Conservation (phyloP, 2,113 vertebrate genomes). For the Lycocorax pyrrhopterus region DNA sequence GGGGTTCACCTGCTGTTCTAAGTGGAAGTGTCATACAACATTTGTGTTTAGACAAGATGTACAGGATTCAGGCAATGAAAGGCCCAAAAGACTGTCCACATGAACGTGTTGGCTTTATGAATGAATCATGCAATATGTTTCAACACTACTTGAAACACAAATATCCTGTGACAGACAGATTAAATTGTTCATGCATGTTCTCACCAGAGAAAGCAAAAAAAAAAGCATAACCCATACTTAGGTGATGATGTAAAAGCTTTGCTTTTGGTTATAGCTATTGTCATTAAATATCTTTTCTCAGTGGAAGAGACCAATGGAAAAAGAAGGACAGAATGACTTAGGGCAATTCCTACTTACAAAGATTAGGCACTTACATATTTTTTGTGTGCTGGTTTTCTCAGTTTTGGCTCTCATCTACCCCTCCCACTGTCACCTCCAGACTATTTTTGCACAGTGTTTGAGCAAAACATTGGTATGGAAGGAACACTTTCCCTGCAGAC, state of each 20-base stretch:
- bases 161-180: background rate
- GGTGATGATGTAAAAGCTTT: background rate
- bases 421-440: background rate
- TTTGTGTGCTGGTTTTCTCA: background rate
- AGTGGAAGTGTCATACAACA: background rate
- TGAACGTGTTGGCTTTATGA: background rate
- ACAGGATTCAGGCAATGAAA: background rate
- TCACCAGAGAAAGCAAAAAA: background rate
- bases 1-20: background rate
- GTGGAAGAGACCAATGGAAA: background rate
- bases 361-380: background rate
- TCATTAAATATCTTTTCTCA: background rate
- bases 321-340: background rate
- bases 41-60: background rate
- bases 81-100: background rate
- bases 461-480: background rate
- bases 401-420: background rate
- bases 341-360: background rate
- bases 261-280: background rate
- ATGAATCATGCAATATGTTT: background rate
- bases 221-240: background rate
- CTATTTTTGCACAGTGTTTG: background rate
- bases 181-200: background rate
- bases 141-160: background rate
- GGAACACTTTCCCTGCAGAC: background rate